phyloP scores from a whole-genome alignment of 2,113 vertebrate species.

The Notarius lentiginosus region DNA sequence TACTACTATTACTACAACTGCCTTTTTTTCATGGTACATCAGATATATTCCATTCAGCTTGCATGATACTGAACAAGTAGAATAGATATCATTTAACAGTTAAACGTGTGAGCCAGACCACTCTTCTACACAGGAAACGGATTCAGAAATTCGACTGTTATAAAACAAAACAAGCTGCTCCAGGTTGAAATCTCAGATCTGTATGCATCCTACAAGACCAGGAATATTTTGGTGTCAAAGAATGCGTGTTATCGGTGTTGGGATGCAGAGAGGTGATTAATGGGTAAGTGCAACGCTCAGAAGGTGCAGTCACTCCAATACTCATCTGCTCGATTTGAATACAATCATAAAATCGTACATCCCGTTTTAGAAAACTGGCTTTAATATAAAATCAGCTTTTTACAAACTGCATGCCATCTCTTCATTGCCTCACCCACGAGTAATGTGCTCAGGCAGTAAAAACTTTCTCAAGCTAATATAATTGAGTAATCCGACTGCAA shows the following conservation, averaged over 20 bases:
- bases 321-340: neutral
- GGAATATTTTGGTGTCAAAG: neutral
- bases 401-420: neutral
- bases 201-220: neutral
- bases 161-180: neutral
- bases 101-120: neutral
- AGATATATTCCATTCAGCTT: too few species aligned
- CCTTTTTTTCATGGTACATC: too few species aligned
- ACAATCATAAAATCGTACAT: neutral
- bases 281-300: neutral
- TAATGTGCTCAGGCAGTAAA: neutral
- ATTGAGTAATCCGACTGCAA: neutral
- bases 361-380: neutral
- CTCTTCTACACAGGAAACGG: neutral
- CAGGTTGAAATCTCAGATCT: neutral
- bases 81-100: neutral
- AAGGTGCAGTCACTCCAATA: neutral
- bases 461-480: neutral
- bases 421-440: neutral
- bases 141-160: neutral
- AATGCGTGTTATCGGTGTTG: too few species aligned
- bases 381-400: neutral
- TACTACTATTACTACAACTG: too few species aligned
- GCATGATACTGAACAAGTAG: too few species aligned
- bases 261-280: neutral